Evolutionary conservation across 2,888 invertebrate genomes (phyloP), one percentile per base, ranked within the genome.

Genomic region (Epsilonema sp.): DNA sequence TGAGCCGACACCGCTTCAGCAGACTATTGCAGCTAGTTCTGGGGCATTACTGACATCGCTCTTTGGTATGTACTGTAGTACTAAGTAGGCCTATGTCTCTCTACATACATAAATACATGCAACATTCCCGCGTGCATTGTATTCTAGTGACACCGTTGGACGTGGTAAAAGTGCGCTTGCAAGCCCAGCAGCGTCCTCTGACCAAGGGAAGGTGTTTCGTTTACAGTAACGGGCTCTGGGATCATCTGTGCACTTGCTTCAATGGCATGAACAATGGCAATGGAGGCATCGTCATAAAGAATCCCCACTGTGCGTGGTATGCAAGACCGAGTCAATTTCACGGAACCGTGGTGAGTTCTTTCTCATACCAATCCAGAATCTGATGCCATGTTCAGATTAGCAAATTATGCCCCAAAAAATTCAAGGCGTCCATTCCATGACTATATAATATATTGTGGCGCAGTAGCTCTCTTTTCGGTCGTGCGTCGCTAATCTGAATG

Each of bases 221-320:
- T 5, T 94, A 89, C 67, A 89, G 89, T 65, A 97, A 97, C 74
- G 94, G 97, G 1, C 71, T 97, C 13, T 94, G 94, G 92, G 97
- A 97, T 68, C 92, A 94, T 65, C 69, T 92, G 36, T 94, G 92
- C 65, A 78, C 80, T 16, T 87, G 87, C 67, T 74, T 75, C 20
- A 64, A 61, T 54, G 62, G 61, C 3, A 54, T 54, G 36, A 48
- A 54, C 47, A 44, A 22, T 23, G n/a, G n/a, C n/a, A n/a, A n/a
- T n/a, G n/a, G n/a, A n/a, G n/a, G n/a, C n/a, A n/a, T n/a, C n/a
- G n/a, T n/a, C n/a, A n/a, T n/a, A n/a, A n/a, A n/a, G n/a, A n/a
- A n/a, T n/a, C n/a, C n/a, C n/a, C 55, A 57, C 4, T 61, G 60
- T 31, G 59, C 70, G 45, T 81, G 80, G 80, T 75, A 76, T 59